phyloP scores from a whole-genome alignment of 2,113 vertebrate species.

The Tilapia sparmanii region DNA sequence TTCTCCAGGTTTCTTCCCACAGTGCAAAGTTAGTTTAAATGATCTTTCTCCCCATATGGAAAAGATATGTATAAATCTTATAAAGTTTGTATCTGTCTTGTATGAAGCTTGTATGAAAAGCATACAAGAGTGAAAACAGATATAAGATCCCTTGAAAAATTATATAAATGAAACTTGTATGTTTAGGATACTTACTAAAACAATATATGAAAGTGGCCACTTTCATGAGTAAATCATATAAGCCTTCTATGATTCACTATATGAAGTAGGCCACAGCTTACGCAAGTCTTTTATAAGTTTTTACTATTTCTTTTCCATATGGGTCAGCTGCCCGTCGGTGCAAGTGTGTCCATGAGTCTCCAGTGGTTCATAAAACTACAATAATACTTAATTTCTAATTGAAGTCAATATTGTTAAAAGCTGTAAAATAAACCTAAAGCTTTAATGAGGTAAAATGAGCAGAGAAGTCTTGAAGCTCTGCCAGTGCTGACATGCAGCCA shows the following conservation, averaged over 20 bases:
- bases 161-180: background rate
- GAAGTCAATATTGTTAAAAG: background rate
- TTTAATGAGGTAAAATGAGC: background rate
- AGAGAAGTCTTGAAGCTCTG: background rate
- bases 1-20: background rate
- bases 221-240: accelerated
- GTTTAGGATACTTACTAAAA: background rate
- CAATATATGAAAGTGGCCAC: background rate
- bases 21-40: background rate
- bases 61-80: accelerated
- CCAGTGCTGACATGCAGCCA: background rate
- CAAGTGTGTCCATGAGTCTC: accelerated
- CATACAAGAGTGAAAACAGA: no score
- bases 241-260: accelerated
- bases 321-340: background rate
- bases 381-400: background rate
- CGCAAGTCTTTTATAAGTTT: background rate
- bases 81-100: background rate
- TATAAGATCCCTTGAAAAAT: background rate
- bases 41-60: accelerated
- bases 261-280: background rate
- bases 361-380: background rate
- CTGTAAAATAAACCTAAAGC: background rate
- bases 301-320: background rate
- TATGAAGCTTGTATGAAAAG: no score